These are phyloP conservation scores for Parauchenoglanis ngamensis DNA, from an alignment of 2,797 vertebrate species.

Conservation along the genomic window DNA sequence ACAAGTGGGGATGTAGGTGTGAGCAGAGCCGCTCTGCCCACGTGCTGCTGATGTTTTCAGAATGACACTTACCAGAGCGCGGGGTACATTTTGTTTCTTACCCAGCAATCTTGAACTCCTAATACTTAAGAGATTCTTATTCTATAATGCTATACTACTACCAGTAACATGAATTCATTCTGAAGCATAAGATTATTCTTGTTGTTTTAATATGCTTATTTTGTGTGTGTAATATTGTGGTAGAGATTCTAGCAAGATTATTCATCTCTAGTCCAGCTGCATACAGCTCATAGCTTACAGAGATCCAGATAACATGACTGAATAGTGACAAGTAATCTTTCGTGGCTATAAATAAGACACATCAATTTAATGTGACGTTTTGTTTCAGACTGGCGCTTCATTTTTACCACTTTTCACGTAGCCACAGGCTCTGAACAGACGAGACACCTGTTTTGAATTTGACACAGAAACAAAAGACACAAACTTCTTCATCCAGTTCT, in stretches of 20 bases:
- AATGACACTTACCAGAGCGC: slow-evolving; percentile 41
- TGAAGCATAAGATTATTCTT: background rate
- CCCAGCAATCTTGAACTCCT: slow-evolving; percentile 9
- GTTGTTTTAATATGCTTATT: background rate
- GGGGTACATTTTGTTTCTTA: slow-evolving; percentile 30
- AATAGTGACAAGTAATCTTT: background rate
- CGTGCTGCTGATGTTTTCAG: slow-evolving; percentile 50
- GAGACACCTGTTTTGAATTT: background rate
- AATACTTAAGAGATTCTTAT: background rate
- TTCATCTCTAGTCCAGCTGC: background rate
- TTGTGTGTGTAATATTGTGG: background rate
- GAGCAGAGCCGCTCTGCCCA: slow-evolving; percentile 41
- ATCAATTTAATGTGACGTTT: background rate
- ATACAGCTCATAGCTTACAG: background rate
- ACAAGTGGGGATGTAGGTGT: slow-evolving; percentile 48
- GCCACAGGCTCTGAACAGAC: slow-evolving; percentile 12
- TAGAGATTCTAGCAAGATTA: background rate
- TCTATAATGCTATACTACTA: background rate
- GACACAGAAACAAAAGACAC: background rate
- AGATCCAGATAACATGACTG: slow-evolving; percentile 11
- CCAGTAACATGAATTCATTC: background rate
- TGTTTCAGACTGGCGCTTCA: background rate
- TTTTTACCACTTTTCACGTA: background rate
- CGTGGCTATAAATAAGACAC: background rate
- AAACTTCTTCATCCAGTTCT: background rate